Evolutionary conservation across 2,888 invertebrate species (phyloP).

Genomic region (Eurytoma californica): DNA sequence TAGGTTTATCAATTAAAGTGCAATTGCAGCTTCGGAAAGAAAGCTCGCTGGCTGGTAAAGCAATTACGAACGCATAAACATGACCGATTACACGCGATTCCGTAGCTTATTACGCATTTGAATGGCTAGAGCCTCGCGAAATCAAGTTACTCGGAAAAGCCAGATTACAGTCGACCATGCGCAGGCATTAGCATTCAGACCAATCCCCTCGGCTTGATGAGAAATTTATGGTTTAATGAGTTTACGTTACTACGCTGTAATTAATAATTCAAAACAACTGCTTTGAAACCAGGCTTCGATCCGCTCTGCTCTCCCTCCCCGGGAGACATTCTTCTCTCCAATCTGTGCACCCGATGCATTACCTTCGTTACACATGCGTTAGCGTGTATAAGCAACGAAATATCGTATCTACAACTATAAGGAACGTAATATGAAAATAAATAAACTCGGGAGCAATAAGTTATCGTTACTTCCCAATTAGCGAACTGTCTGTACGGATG

Average conservation of each 20-base stretch:
- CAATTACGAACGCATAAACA: conserved; percentile 22
- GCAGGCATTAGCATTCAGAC: background rate
- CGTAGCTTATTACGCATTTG: conserved; percentile 43
- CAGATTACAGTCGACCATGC: conserved; percentile 30
- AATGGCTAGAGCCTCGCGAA: conserved; percentile 30
- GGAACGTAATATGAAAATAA: background rate
- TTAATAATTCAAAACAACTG: conserved; percentile 52
- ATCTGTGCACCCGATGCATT: background rate
- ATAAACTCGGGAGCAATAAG: conserved; percentile 7
- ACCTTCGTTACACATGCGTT: too few species aligned
- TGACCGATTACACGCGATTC: conserved; percentile 34
- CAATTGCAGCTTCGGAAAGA: background rate
- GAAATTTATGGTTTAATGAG: conserved; percentile 54
- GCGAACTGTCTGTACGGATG: conserved; percentile 19
- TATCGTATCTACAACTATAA: too few species aligned
- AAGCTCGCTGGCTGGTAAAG: background rate
- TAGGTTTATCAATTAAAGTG: too few species aligned
- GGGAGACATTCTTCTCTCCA: conserved; percentile 31
- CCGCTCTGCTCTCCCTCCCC: background rate
- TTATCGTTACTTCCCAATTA: conserved; percentile 25
- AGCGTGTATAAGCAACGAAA: too few species aligned
- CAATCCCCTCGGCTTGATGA: conserved; percentile 40
- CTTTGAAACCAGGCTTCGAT: conserved; percentile 6
- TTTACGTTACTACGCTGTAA: conserved; percentile 45
- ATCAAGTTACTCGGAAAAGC: conserved; percentile 51